Conservation (phyloP, 2,113 vertebrate genomes). For the Ovis aries region DNA sequence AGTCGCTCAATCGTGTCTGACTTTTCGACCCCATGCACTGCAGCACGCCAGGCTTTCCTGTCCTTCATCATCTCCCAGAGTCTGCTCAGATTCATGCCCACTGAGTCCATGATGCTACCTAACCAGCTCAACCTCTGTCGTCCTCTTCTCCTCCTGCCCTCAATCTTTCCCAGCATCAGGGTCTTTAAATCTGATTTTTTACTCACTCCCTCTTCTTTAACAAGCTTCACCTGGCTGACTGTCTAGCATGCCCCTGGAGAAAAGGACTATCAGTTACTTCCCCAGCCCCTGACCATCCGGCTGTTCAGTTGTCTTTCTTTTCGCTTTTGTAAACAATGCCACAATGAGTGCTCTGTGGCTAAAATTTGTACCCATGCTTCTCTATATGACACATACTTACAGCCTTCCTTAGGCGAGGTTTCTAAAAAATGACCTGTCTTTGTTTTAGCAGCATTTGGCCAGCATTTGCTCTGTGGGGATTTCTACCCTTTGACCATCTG, state of each 20-base stretch:
- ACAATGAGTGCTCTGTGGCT: not conserved
- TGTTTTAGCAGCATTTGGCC: not conserved
- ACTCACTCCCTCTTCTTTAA: not conserved
- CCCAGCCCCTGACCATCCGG: not conserved
- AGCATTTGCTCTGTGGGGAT: not conserved
- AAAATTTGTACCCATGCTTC: not conserved
- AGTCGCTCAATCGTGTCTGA: not conserved
- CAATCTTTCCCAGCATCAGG: not conserved
- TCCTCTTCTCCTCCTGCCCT: not conserved
- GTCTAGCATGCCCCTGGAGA: not conserved
- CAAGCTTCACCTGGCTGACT: not conserved
- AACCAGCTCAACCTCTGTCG: not conserved
- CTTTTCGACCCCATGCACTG: not conserved
- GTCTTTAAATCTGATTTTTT: not conserved
- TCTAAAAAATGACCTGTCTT: not conserved
- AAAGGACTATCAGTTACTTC: not conserved
- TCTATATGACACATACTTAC: rapidly evolving
- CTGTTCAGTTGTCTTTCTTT: not conserved
- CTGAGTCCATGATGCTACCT: not conserved
- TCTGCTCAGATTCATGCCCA: not conserved
- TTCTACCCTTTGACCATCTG: not conserved
- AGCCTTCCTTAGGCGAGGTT: not conserved
- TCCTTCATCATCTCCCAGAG: not conserved
- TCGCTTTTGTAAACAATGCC: not conserved
- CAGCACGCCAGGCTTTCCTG: not conserved